These are phyloP conservation scores for Vollenhovia emeryi DNA, from an alignment of 1,140 invertebrate species.

Conservation along the genomic window DNA sequence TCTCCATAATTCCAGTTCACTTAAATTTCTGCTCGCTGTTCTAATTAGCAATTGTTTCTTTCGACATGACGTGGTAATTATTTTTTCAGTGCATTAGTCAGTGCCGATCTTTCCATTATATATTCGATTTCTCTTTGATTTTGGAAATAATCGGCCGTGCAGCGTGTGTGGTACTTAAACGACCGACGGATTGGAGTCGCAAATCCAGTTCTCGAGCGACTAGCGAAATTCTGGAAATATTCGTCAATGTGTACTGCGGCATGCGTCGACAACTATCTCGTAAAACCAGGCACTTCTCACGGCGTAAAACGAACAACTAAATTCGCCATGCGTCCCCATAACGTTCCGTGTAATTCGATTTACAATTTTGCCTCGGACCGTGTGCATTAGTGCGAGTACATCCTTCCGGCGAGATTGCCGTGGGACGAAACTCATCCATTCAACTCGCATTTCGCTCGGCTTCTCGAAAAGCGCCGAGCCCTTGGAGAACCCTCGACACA, in stretches of 20 bases:
- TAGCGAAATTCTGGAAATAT: slow-evolving; percentile 32
- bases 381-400: slow-evolving; percentile 47
- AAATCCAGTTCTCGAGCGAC: neutral
- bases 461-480: slow-evolving; percentile 23
- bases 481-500: slow-evolving; percentile 43
- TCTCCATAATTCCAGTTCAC: neutral
- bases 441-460: slow-evolving; percentile 2
- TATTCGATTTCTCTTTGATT: neutral
- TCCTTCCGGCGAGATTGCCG: slow-evolving; percentile 16
- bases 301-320: slow-evolving; percentile 46
- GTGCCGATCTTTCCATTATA: neutral
- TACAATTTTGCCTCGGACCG: slow-evolving; percentile 43
- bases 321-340: neutral
- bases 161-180: neutral
- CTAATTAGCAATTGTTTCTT: neutral
- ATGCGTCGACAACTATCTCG: neutral
- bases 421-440: slow-evolving; percentile 46
- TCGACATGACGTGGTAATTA: neutral
- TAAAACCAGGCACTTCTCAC: slow-evolving; percentile 8
- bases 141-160: neutral
- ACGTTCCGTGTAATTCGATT: slow-evolving; percentile 37
- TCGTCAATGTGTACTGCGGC: neutral
- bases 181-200: neutral
- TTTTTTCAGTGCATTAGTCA: neutral
- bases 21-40: neutral